Evolutionary conservation across 2,888 invertebrate species (phyloP).

Genomic region (Itoplectis maculator): DNA sequence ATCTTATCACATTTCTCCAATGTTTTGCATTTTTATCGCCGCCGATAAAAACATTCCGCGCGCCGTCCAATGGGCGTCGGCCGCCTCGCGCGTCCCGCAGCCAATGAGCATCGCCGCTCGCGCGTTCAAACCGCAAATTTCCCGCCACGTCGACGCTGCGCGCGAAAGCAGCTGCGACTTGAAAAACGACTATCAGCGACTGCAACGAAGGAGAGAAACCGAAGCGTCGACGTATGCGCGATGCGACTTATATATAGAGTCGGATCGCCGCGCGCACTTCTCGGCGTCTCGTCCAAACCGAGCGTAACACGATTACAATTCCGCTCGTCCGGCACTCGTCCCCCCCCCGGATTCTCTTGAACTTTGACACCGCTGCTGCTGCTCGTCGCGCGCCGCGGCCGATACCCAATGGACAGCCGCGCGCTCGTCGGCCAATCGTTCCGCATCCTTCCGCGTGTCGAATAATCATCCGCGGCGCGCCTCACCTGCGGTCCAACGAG

Average conservation of each 20-base stretch:
- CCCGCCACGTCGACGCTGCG: conserved; percentile 10
- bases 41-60: not conserved
- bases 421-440: conserved; percentile 43
- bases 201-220: not conserved
- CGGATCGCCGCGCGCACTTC: conserved; percentile 2
- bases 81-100: not conserved
- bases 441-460: conserved; percentile 6
- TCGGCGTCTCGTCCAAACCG: conserved; percentile 14
- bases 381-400: conserved; percentile 36
- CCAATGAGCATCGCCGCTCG: not conserved
- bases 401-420: conserved; percentile 44
- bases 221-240: conserved; percentile 15
- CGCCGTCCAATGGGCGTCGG: conserved; percentile 10
- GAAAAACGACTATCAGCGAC: not conserved
- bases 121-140: not conserved
- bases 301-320: conserved; percentile 46
- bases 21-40: too few relatives aligned
- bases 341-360: conserved; percentile 32
- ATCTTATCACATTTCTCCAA: not conserved
- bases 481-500: conserved; percentile 19
- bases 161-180: conserved; percentile 21
- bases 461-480: too few relatives aligned
- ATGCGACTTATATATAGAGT: not conserved
- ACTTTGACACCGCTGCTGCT: too few relatives aligned
- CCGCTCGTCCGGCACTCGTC: conserved; percentile 31